Evolutionary conservation across 1,140 invertebrate genomes (phyloP).

Genomic region (Streblospio benedicti): DNA sequence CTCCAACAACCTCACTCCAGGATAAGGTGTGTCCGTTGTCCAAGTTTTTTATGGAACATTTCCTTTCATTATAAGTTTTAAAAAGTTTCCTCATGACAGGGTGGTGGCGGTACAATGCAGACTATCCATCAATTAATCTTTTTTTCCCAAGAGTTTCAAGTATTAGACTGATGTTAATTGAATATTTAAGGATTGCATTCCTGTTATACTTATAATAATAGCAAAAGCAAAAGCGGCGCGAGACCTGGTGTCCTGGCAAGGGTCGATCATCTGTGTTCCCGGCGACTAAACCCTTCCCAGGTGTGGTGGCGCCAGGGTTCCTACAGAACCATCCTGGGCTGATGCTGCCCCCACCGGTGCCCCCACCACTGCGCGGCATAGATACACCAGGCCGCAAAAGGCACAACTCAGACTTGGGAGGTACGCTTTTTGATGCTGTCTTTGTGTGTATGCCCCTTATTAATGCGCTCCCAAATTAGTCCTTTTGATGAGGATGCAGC

Average conservation of each 20-base stretch:
- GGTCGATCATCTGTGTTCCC: too few species aligned
- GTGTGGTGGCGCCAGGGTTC: too few species aligned
- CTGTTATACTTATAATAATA: not conserved
- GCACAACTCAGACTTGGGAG: too few species aligned
- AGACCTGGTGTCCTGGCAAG: constrained; percentile 18
- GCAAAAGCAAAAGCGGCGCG: constrained; percentile 8
- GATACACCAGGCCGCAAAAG: too few species aligned
- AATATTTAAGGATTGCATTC: not conserved
- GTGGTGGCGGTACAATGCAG: not conserved
- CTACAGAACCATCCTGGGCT: too few species aligned
- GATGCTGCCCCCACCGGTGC: too few species aligned
- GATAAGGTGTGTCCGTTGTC: not conserved
- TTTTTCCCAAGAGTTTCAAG: not conserved
- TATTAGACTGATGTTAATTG: not conserved
- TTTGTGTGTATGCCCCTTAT: too few species aligned
- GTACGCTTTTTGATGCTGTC: too few species aligned
- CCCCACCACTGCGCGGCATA: too few species aligned
- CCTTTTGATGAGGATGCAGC: too few species aligned
- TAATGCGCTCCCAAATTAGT: too few species aligned
- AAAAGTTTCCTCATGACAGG: not conserved
- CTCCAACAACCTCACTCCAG: not conserved
- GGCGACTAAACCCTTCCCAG: too few species aligned
- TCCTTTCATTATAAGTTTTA: not conserved
- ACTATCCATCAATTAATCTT: not conserved
- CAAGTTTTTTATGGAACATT: not conserved